phyloP scores from a whole-genome alignment of 2,888 invertebrate species.

The Acrocyrtus sp. region DNA sequence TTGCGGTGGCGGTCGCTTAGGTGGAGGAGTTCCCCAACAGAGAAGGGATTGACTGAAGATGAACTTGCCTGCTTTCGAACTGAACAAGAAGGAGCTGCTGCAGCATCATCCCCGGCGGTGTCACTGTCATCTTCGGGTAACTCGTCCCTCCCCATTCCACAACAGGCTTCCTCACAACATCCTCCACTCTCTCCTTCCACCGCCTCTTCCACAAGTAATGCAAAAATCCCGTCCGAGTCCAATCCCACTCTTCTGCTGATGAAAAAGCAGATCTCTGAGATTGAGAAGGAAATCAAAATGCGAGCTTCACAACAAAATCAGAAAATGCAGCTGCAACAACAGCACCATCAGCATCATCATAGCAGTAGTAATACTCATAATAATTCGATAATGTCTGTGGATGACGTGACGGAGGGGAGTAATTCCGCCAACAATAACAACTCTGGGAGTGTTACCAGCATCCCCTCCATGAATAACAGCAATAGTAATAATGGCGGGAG shows the following conservation, averaged over 20 bases:
- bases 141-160: too few relatives aligned
- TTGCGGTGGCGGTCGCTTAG: constrained; percentile 13
- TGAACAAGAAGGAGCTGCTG: constrained; percentile 23
- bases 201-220: constrained; percentile 28
- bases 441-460: constrained; percentile 24
- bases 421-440: constrained; percentile 1
- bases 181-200: constrained; percentile 31
- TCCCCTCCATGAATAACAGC: constrained; percentile 13
- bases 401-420: not conserved
- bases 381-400: constrained; percentile 24
- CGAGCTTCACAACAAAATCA: constrained; percentile 61
- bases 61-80: constrained; percentile 30
- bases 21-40: not conserved
- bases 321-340: constrained; percentile 39
- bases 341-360: constrained; percentile 28
- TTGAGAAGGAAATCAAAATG: constrained; percentile 76
- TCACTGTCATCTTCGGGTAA: constrained; percentile 7
- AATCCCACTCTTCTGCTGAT: constrained; percentile 77
- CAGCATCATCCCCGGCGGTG: constrained; percentile 15
- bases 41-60: constrained; percentile 31
- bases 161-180: constrained; percentile 21
- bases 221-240: constrained; percentile 71
- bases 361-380: constrained; percentile 22
- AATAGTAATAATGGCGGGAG: constrained; percentile 25
- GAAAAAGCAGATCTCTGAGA: constrained; percentile 77